phyloP scores from a whole-genome alignment of 1,140 invertebrate species.

The Lepidostoma basale region DNA sequence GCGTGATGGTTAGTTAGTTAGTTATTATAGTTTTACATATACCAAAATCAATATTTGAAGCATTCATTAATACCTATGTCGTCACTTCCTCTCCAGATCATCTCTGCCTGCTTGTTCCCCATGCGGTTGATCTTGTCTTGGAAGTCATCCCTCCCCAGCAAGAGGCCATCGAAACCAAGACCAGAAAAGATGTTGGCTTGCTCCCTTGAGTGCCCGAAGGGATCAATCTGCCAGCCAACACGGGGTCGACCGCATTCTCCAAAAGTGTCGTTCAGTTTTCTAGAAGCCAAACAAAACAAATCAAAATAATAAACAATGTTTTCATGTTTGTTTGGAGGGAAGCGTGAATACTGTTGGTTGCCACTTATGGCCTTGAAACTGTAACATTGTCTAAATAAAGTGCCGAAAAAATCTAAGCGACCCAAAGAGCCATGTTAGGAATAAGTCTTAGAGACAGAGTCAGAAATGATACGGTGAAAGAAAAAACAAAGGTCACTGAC shows the following conservation, averaged over 20 bases:
- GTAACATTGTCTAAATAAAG: too few species aligned
- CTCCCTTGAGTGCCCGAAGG: slow-evolving; percentile 90
- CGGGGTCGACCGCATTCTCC: slow-evolving; percentile 80
- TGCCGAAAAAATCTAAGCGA: too few species aligned
- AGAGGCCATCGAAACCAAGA: slow-evolving; percentile 85
- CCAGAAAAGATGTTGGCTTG: slow-evolving; percentile 84
- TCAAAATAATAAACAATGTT: background rate
- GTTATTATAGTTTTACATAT: too few species aligned
- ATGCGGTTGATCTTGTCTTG: slow-evolving; percentile 77
- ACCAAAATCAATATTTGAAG: background rate
- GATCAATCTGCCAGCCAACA: slow-evolving; percentile 93
- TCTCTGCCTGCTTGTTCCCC: slow-evolving; percentile 73
- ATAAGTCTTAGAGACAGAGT: too few species aligned
- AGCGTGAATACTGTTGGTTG: too few species aligned
- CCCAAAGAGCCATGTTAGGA: too few species aligned
- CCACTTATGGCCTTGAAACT: too few species aligned
- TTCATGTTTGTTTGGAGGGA: background rate
- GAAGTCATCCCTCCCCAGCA: slow-evolving; percentile 88
- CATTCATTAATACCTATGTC: slow-evolving; percentile 59
- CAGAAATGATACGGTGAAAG: too few species aligned
- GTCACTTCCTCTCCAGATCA: slow-evolving; percentile 83
- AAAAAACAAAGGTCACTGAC: too few species aligned
- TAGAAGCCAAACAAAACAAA: slow-evolving; percentile 35
- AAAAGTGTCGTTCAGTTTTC: slow-evolving; percentile 79
- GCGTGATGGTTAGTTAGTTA: too few species aligned